Conservation (phyloP, 2,888 invertebrate genomes). For the Matsumyia berberina region DNA sequence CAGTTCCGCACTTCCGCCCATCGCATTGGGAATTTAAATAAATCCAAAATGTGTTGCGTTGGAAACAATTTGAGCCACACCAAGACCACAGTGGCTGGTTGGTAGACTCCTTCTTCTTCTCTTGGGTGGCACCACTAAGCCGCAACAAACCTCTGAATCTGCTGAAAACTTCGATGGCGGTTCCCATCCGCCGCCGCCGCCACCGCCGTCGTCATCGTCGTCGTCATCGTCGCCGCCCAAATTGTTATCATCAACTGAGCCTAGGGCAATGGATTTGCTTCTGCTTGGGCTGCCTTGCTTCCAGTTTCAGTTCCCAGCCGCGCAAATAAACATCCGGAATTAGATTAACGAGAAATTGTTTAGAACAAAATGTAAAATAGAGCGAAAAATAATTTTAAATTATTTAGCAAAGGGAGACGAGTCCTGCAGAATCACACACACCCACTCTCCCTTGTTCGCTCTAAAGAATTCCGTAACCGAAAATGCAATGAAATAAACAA, state of each 20-base stretch:
- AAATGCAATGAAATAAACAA: constrained; percentile 63
- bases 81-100: not conserved
- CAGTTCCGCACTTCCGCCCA: constrained; percentile 9
- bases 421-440: not conserved
- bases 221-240: not conserved
- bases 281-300: constrained; percentile 5
- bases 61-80: constrained; percentile 56
- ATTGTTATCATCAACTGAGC: constrained; percentile 59
- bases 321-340: constrained; percentile 69
- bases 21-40: constrained; percentile 55
- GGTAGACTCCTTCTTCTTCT: not conserved
- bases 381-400: constrained; percentile 64
- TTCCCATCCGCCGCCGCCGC: too few relatives aligned
- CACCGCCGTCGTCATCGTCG: too few relatives aligned
- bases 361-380: constrained; percentile 60
- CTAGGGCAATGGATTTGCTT: constrained; percentile 48
- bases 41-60: constrained; percentile 69
- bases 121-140: constrained; percentile 33
- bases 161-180: constrained; percentile 53
- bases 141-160: constrained; percentile 47
- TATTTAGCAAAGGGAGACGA: constrained; percentile 22
- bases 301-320: constrained; percentile 18
- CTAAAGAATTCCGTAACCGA: constrained; percentile 7
- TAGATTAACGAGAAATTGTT: constrained; percentile 70
- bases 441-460: not conserved